Conservation (phyloP, 2,113 vertebrate species). For the Isurus oxyrinchus region DNA sequence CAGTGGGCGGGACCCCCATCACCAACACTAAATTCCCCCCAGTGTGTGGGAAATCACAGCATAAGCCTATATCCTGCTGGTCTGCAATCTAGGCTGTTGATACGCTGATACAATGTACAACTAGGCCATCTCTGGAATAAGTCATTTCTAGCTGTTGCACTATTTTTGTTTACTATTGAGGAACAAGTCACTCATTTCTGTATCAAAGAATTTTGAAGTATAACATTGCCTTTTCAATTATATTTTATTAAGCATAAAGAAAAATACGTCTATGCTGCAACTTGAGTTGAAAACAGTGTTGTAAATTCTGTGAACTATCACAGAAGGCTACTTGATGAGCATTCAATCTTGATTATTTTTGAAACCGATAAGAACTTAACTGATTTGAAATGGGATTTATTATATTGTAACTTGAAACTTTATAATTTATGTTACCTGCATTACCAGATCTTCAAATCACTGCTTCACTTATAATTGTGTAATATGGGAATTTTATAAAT, state of each 20-base stretch:
- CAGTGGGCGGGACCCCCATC: too few relatives aligned
- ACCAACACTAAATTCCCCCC: too few relatives aligned
- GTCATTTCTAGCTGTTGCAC: too few relatives aligned
- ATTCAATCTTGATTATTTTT: neutral
- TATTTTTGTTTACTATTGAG: too few relatives aligned
- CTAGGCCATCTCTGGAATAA: neutral
- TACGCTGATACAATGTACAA: too few relatives aligned
- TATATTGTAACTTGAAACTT: neutral
- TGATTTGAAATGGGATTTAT: slow-evolving; percentile 6
- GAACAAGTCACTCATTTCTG: too few relatives aligned
- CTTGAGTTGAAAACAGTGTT: neutral
- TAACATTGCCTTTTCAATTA: neutral
- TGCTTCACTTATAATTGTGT: neutral
- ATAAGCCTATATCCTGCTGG: neutral
- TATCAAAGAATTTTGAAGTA: too few relatives aligned
- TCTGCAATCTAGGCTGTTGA: neutral
- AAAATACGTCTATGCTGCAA: neutral
- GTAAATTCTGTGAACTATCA: neutral
- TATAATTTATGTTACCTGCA: neutral
- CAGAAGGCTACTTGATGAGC: neutral
- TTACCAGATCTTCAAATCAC: neutral
- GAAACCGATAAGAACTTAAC: neutral
- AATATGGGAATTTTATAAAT: neutral
- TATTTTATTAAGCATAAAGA: neutral
- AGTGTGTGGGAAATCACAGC: neutral